These are phyloP conservation scores for Drosophila formosana DNA, from an alignment of 2,888 invertebrate genomes.

Conservation along the genomic window DNA sequence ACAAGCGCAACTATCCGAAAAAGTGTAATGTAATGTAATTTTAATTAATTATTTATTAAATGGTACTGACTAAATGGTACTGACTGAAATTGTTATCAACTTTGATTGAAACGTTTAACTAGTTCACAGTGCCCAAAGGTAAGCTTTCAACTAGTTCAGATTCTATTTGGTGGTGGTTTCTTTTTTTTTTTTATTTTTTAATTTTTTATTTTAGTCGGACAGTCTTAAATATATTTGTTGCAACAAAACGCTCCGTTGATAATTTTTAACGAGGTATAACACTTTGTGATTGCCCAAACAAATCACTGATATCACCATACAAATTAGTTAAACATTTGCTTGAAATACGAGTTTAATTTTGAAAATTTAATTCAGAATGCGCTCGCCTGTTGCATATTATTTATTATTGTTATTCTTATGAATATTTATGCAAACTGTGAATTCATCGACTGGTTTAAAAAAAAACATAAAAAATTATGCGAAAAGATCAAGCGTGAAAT, in stretches of 20 bases:
- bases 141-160: not conserved
- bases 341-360: not conserved
- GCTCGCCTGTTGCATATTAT: not conserved
- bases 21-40: not conserved
- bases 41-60: not conserved
- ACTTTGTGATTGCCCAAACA: not conserved
- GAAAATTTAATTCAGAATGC: not conserved
- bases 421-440: not conserved
- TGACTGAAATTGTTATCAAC: not conserved
- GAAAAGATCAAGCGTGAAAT: conserved; percentile 1
- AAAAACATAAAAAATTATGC: not conserved
- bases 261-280: not conserved
- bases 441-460: conserved; percentile 1
- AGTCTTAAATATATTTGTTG: no score
- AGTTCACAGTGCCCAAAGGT: not conserved
- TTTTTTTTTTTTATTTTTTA: no score
- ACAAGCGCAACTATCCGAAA: not conserved
- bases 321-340: not conserved
- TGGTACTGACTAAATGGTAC: not conserved
- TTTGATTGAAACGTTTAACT: not conserved
- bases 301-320: not conserved
- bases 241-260: no score
- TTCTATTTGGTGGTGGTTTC: no score
- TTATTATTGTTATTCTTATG: not conserved
- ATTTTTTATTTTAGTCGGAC: no score